phyloP scores from a whole-genome alignment of 2,888 invertebrate species.

The Pocota personata region DNA sequence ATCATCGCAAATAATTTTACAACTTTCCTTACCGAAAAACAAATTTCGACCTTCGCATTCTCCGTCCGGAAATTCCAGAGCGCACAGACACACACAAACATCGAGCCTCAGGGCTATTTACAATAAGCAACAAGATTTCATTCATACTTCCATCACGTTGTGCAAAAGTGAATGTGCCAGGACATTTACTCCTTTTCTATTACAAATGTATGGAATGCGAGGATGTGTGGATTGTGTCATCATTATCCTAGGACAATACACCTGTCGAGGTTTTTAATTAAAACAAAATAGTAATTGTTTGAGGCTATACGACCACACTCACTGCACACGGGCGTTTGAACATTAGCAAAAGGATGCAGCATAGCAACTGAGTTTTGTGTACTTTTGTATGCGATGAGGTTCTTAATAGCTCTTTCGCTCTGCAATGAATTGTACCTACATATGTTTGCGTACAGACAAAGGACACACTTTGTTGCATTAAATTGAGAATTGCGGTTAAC shows the following conservation, averaged over 20 bases:
- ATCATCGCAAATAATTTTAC: conserved; percentile 18
- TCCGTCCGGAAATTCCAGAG: conserved; percentile 38
- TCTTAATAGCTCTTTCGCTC: conserved; percentile 39
- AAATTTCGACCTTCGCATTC: conserved; percentile 34
- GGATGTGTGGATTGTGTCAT: conserved; percentile 60
- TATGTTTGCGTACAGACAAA: conserved; percentile 52
- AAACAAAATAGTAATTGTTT: conserved; percentile 71
- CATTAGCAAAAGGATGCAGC: conserved; percentile 38
- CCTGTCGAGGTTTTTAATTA: conserved; percentile 69
- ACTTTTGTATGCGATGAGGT: conserved; percentile 34
- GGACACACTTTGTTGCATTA: conserved; percentile 62
- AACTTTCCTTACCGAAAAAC: conserved; percentile 27
- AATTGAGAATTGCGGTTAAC: conserved; percentile 64
- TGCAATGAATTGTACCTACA: conserved; percentile 10
- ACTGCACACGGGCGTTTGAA: conserved; percentile 41
- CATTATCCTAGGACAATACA: conserved; percentile 66
- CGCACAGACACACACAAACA: background rate
- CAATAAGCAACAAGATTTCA: conserved; percentile 61
- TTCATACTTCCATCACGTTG: conserved; percentile 48
- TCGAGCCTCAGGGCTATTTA: conserved; percentile 41
- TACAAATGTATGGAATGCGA: background rate
- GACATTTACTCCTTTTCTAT: conserved; percentile 45
- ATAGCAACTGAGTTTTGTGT: conserved; percentile 24
- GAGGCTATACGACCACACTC: conserved; percentile 13
- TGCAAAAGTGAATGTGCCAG: conserved; percentile 21